A percentile compares a stretch with the other conserved stretches of the same genome.
phyloP scores from a whole-genome alignment of 2,888 invertebrate species.

The Nymphalis urticae region DNA sequence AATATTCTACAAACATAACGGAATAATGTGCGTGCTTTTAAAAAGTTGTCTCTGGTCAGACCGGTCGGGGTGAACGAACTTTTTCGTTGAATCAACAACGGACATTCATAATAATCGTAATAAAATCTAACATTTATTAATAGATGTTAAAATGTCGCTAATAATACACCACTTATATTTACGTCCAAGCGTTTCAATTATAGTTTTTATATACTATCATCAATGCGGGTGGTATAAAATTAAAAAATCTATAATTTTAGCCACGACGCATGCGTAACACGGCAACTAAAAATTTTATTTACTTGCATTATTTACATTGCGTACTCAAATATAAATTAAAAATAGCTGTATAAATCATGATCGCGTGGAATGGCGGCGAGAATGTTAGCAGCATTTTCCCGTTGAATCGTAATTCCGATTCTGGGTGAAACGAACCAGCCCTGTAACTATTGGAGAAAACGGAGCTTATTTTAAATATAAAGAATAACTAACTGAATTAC shows the following conservation, averaged over 20 bases:
- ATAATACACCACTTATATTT: neutral
- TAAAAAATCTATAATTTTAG: too few relatives aligned
- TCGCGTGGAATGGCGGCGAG: too few relatives aligned
- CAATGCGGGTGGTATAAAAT: too few relatives aligned
- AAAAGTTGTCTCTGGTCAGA: slow-evolving; percentile 46
- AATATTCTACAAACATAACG: slow-evolving; percentile 46
- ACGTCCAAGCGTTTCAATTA: neutral
- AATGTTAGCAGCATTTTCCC: too few relatives aligned
- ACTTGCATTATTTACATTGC: neutral
- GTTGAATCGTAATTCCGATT: too few relatives aligned
- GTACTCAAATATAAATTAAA: neutral
- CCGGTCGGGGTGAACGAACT: slow-evolving; percentile 63
- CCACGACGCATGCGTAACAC: too few relatives aligned
- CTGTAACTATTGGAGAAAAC: too few relatives aligned
- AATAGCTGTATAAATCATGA: neutral
- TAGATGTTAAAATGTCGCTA: neutral
- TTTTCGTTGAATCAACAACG: slow-evolving; percentile 50
- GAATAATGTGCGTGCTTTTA: slow-evolving; percentile 42
- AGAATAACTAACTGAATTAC: too few relatives aligned
- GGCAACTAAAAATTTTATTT: too few relatives aligned
- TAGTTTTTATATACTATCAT: neutral
- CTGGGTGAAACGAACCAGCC: too few relatives aligned
- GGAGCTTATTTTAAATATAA: too few relatives aligned
- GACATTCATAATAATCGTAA: slow-evolving; percentile 41
- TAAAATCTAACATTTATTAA: slow-evolving; percentile 23